Evolutionary conservation across 2,797 vertebrate genomes (phyloP).

Genomic region (Notamacropus eugenii): DNA sequence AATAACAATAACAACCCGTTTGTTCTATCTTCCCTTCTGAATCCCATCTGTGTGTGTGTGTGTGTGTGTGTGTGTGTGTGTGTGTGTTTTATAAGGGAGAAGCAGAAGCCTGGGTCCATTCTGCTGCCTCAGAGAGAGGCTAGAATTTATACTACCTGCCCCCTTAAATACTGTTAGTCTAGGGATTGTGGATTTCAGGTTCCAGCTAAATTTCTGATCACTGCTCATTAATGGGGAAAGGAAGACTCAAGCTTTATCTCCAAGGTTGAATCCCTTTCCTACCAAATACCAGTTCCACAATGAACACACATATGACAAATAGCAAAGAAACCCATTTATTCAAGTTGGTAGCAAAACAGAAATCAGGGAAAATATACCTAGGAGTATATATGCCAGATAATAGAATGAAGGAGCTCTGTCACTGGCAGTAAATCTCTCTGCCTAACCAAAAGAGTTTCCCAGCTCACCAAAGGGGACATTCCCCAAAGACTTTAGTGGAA

Average conservation of each 20-base stretch:
- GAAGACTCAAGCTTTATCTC: not conserved
- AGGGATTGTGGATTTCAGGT: not conserved
- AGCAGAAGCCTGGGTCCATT: not conserved
- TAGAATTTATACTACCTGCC: not conserved
- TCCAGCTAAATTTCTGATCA: not conserved
- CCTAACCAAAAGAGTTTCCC: not conserved
- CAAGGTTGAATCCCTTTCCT: not conserved
- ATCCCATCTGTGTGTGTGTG: not conserved
- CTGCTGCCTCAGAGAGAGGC: not conserved
- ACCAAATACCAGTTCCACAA: not conserved
- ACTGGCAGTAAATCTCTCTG: not conserved
- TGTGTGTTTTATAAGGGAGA: not conserved
- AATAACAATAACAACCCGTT: not conserved
- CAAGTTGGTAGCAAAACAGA: not conserved
- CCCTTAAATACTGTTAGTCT: not conserved
- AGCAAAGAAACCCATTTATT: not conserved
- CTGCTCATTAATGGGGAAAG: not conserved
- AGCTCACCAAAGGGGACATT: not conserved
- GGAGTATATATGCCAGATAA: not conserved
- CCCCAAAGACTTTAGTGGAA: not conserved
- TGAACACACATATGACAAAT: not conserved
- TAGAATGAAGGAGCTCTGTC: not conserved
- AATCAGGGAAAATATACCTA: not conserved
- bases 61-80: too few relatives aligned
- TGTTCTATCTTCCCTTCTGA: not conserved